A percentile compares a stretch with the other conserved stretches of the same genome.
Conservation (phyloP, 23 tunicate genomes). For the Oikopleura dioica region DNA sequence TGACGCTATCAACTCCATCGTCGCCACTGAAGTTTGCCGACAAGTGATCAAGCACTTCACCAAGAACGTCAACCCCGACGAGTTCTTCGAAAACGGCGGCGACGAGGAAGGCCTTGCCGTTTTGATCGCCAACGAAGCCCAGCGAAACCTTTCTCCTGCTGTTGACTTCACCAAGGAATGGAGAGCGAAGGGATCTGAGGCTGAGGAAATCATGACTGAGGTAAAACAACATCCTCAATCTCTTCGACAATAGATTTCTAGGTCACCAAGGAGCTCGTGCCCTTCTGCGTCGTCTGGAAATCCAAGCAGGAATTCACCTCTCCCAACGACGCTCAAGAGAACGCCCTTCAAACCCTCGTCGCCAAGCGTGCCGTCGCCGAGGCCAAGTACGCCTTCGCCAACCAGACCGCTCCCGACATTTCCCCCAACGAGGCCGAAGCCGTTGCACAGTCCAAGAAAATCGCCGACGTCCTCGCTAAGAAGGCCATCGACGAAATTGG, state of each 20-base stretch:
- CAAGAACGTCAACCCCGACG: not conserved
- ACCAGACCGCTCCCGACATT: too few relatives aligned
- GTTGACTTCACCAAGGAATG: not conserved
- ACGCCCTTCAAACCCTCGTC: too few relatives aligned
- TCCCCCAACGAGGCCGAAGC: too few relatives aligned
- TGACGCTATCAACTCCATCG: not conserved
- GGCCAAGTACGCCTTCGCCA: too few relatives aligned
- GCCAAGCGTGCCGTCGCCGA: too few relatives aligned
- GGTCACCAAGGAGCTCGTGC: not conserved
- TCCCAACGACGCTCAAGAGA: too few relatives aligned
- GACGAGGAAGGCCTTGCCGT: not conserved
- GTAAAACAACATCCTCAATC: too few relatives aligned
- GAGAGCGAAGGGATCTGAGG: not conserved
- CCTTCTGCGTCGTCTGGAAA: not conserved
- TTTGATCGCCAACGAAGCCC: not conserved
- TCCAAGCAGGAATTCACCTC: not conserved
- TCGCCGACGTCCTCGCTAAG: too few relatives aligned
- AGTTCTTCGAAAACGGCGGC: not conserved
- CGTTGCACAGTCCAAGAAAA: too few relatives aligned
- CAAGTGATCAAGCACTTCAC: not conserved
- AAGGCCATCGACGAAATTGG: too few relatives aligned
- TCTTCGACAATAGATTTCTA: too few relatives aligned
- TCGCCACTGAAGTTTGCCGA: not conserved
- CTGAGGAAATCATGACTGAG: not conserved
- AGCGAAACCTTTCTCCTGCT: too few relatives aligned